Percentiles rank a stretch among this genome's conserved stretches.
Conservation (phyloP, 2,888 invertebrate genomes). For the Lasioglossum pauxillum region DNA sequence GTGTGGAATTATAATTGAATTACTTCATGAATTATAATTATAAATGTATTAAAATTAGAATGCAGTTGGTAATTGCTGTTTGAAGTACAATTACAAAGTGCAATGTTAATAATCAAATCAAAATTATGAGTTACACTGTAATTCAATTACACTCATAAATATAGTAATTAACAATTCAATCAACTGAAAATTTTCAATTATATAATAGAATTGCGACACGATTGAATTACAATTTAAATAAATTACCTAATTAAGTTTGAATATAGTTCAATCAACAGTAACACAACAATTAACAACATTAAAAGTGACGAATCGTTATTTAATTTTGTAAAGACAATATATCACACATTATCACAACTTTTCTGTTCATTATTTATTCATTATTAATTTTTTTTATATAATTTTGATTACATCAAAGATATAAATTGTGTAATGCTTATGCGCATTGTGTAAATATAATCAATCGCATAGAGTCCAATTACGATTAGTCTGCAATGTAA, state of each 20-base stretch:
- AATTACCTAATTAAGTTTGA: neutral
- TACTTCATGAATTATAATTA: neutral
- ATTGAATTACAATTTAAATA: neutral
- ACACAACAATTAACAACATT: too few species aligned
- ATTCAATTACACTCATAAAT: neutral
- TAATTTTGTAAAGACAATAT: neutral
- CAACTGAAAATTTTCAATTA: neutral
- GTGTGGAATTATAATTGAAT: neutral
- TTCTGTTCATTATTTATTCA: slow-evolving; percentile 20
- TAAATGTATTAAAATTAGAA: neutral
- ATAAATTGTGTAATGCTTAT: slow-evolving; percentile 5
- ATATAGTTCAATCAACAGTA: neutral
- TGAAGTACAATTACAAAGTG: neutral
- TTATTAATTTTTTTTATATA: slow-evolving; percentile 11
- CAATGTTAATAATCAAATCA: neutral
- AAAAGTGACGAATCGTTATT: neutral
- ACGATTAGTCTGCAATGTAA: neutral
- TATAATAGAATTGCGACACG: neutral
- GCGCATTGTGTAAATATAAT: slow-evolving; percentile 8
- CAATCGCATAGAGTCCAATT: slow-evolving; percentile 1
- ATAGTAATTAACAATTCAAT: neutral
- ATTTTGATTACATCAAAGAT: slow-evolving; percentile 41
- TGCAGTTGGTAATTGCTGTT: neutral
- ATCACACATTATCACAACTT: slow-evolving; percentile 15
- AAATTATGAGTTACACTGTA: neutral